Percentiles rank a stretch among this genome's conserved stretches.
Conservation (phyloP, 2,888 invertebrate genomes). For the Molorchus minor region DNA sequence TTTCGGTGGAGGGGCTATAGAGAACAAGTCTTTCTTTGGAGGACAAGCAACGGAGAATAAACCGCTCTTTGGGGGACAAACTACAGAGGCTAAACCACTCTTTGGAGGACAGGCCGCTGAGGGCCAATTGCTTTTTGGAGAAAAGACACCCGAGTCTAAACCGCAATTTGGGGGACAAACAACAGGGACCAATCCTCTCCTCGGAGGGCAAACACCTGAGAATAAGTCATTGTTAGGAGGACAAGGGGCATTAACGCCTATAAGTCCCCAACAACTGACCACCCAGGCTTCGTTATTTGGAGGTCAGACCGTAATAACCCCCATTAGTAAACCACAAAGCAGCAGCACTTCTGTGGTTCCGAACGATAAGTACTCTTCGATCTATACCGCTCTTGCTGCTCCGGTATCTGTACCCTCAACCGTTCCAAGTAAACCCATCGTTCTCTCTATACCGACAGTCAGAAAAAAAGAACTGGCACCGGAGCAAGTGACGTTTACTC, state of each 20-base stretch:
- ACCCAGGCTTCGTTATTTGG: constrained; percentile 37
- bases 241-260: constrained; percentile 42
- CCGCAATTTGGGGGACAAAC: too few relatives aligned
- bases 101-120: too few relatives aligned
- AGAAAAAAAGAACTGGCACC: background rate
- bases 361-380: constrained; percentile 40
- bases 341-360: constrained; percentile 1
- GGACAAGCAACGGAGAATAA: too few relatives aligned
- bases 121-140: too few relatives aligned
- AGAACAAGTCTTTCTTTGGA: too few relatives aligned
- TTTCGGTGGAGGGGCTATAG: too few relatives aligned
- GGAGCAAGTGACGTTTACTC: background rate
- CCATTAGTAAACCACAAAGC: constrained; percentile 30
- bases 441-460: constrained; percentile 21
- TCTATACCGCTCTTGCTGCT: constrained; percentile 38
- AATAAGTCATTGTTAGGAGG: constrained; percentile 41
- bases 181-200: constrained; percentile 28
- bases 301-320: constrained; percentile 42
- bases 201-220: constrained; percentile 22
- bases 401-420: constrained; percentile 17
- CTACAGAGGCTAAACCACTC: too few relatives aligned
- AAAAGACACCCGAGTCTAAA: too few relatives aligned
- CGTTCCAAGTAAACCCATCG: constrained; percentile 33
- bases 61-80: too few relatives aligned
- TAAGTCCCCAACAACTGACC: constrained; percentile 35